phyloP scores from a whole-genome alignment of 2,113 vertebrate genomes.

The Lanius ludovicianus region DNA sequence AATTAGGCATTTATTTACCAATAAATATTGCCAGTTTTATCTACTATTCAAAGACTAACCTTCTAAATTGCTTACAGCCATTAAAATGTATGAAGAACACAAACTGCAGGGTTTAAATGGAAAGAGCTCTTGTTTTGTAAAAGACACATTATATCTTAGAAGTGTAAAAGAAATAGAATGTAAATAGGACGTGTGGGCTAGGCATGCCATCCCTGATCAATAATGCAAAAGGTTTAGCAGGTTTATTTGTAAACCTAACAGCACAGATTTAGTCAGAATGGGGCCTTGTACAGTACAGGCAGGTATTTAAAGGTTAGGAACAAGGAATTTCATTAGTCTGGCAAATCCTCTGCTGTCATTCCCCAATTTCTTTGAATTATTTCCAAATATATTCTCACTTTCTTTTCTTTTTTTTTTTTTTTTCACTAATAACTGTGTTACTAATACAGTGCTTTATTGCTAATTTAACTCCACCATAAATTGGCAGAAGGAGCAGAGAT shows the following conservation, averaged over 20 bases:
- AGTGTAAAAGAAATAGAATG: constrained; percentile 15
- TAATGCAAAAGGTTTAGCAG: constrained; percentile 44
- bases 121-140: not conserved
- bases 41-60: constrained; percentile 3
- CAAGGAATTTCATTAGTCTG: constrained; percentile 19
- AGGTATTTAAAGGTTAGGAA: constrained; percentile 30
- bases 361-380: not conserved
- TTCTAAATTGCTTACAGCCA: constrained; percentile 9
- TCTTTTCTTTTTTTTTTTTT: not conserved
- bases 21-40: constrained; percentile 55
- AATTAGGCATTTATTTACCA: constrained; percentile 56
- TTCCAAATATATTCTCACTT: not conserved
- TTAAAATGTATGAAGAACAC: constrained; percentile 12
- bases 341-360: constrained; percentile 23
- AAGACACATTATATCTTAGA: not conserved
- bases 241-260: constrained; percentile 36
- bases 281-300: not conserved
- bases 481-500: not conserved
- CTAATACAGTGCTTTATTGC: not conserved
- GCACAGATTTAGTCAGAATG: not conserved
- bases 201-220: constrained; percentile 33
- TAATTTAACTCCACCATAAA: not conserved
- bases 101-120: not conserved
- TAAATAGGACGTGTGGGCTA: not conserved
- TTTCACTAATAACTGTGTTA: not conserved